These are phyloP conservation scores for Ailurus styani DNA, from an alignment of 2,113 vertebrate genomes.

Conservation along the genomic window DNA sequence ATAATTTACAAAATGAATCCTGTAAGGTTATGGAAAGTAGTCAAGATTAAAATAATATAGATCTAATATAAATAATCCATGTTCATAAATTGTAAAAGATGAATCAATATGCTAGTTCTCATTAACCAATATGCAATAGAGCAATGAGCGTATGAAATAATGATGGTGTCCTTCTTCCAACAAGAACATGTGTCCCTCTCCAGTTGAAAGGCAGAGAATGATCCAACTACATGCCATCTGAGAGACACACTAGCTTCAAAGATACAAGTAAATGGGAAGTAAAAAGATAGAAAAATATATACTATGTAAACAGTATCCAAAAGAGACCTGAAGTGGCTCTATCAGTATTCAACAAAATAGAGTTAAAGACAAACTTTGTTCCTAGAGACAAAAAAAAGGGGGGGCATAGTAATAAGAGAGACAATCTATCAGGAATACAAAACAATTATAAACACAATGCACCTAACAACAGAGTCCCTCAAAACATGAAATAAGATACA, in stretches of 20 bases:
- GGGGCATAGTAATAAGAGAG: background rate
- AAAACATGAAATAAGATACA: background rate
- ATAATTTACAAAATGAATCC: background rate
- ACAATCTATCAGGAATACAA: background rate
- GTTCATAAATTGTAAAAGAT: background rate
- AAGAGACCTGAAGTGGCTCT: background rate
- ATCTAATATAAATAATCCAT: background rate
- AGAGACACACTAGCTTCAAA: background rate
- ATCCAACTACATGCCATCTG: background rate
- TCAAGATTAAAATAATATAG: constrained; percentile 15
- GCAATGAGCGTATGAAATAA: background rate
- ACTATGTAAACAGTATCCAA: background rate
- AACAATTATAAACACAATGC: background rate
- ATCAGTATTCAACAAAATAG: background rate
- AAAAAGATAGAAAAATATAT: background rate
- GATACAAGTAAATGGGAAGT: background rate
- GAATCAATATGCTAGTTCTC: background rate
- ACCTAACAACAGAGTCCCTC: background rate
- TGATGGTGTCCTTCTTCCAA: background rate
- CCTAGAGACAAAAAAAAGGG: background rate
- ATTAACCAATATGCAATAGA: constrained; percentile 16
- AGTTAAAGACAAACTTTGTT: background rate
- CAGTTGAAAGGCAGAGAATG: background rate
- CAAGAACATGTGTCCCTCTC: background rate
- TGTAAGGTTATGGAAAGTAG: background rate